Evolutionary conservation across 2,888 invertebrate species (phyloP).

Genomic region (Pseudococcus jackbeardsleyi): DNA sequence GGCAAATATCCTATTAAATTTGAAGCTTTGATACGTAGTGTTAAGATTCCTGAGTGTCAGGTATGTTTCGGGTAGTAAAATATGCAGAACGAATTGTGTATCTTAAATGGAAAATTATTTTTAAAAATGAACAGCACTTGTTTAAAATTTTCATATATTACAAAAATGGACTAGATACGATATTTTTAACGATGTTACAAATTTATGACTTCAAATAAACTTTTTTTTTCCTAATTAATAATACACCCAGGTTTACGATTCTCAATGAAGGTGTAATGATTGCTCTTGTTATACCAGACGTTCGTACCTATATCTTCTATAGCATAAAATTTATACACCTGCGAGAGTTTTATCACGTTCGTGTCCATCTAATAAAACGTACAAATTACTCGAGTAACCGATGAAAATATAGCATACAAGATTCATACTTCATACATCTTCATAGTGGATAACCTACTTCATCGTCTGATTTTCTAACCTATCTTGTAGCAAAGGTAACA

Average conservation of each 20-base stretch:
- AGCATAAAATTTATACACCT: conserved; percentile 49
- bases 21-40: background rate
- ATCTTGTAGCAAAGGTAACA: background rate
- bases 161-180: background rate
- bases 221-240: background rate
- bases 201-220: background rate
- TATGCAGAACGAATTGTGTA: background rate
- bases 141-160: background rate
- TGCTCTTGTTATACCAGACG: background rate
- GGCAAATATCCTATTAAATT: background rate
- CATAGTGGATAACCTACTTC: background rate
- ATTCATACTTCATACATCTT: background rate
- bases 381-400: background rate
- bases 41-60: background rate
- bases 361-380: conserved; percentile 39
- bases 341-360: conserved; percentile 42
- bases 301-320: background rate
- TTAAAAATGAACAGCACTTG: background rate
- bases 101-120: background rate
- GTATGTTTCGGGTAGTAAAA: background rate
- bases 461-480: background rate
- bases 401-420: background rate
- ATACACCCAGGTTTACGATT: background rate
- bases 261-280: background rate
- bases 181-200: background rate